Base-by-base conservation (phyloP, 2,888 invertebrate genomes). In the Aleiodes alternator region DNA sequence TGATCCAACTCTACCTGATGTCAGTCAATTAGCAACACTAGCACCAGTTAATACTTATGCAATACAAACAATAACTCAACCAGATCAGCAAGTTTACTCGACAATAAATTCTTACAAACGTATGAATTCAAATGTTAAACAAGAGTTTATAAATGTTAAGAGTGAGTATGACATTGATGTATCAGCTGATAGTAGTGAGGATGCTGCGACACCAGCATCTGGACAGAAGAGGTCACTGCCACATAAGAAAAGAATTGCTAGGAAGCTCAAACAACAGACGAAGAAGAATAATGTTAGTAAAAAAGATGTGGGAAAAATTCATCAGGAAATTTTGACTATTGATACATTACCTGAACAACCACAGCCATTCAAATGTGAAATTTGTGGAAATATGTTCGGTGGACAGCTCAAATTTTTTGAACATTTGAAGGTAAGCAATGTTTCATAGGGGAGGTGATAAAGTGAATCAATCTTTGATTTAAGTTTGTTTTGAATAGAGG, bases 371-470 rank as follows among this genome's bases (percentile, higher is more conserved):
- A 91, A 93, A 74, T 97, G 97, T 86, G 95, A 96, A 88, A 88
- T 97, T 12, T 97, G 97, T 87, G 93, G 93, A n/a, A 93, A 92
- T 79, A 92, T 92, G 80, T 95, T 94, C 85, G 92, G 92, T 43
- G 94, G 95, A 78, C 97, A 97, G 86, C 89, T 96, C 16, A 94
- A 94, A 85, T 97, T 97, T 90, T 97, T 95, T 90, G 95, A 95
- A 75, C 97, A 97, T 86, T 91, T 97, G 7, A 96, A 96, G 89
- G 92, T 93, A 76, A 95, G 0, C 5, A 57, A 11, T 57, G 23
- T 56, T 56, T 56, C 12, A 31, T 29, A 86, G 64, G 72, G 69
- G 16, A 69, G 38, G 48, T 14, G 51, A 51, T 1, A 59, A 70
- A 80, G 77, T 77, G 76, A 6, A 34, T 34, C 77, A 79, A 73